These are phyloP conservation scores for Gambusia affinis DNA, from an alignment of 2,113 vertebrate species.

Conservation along the genomic window DNA sequence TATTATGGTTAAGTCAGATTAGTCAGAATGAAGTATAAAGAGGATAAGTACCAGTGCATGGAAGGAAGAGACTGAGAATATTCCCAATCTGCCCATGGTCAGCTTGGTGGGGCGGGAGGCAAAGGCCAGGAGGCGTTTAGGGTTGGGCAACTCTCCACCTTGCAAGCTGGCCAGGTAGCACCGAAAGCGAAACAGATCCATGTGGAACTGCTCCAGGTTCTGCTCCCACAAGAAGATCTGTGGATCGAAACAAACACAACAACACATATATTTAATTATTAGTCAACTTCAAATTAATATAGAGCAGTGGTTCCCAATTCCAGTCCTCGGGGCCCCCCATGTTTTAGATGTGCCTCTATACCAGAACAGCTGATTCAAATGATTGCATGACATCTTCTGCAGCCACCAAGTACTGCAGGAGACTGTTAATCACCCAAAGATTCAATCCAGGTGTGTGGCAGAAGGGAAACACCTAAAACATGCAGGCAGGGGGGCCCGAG, in stretches of 20 bases:
- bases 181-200: slow-evolving; percentile 94
- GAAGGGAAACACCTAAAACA: too few relatives aligned
- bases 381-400: too few relatives aligned
- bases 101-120: slow-evolving; percentile 94
- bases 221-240: slow-evolving; percentile 98
- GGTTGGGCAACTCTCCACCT: slow-evolving; percentile 95
- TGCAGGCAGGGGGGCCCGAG: too few relatives aligned
- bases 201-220: slow-evolving; percentile 96
- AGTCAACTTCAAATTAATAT: too few relatives aligned
- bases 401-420: too few relatives aligned
- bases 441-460: too few relatives aligned
- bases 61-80: slow-evolving; percentile 95
- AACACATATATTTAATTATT: slow-evolving; percentile 1
- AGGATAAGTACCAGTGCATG: slow-evolving; percentile 87
- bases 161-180: slow-evolving; percentile 95
- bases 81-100: slow-evolving; percentile 93
- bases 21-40: neutral
- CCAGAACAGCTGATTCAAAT: too few relatives aligned
- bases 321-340: too few relatives aligned
- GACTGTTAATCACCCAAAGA: too few relatives aligned
- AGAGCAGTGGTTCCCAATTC: too few relatives aligned
- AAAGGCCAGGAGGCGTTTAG: slow-evolving; percentile 92
- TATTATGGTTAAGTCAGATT: neutral
- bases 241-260: slow-evolving; percentile 12
- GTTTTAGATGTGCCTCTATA: too few relatives aligned